These are phyloP conservation scores for Galleria mellonella DNA, from an alignment of 1,140 invertebrate species.

Conservation along the genomic window DNA sequence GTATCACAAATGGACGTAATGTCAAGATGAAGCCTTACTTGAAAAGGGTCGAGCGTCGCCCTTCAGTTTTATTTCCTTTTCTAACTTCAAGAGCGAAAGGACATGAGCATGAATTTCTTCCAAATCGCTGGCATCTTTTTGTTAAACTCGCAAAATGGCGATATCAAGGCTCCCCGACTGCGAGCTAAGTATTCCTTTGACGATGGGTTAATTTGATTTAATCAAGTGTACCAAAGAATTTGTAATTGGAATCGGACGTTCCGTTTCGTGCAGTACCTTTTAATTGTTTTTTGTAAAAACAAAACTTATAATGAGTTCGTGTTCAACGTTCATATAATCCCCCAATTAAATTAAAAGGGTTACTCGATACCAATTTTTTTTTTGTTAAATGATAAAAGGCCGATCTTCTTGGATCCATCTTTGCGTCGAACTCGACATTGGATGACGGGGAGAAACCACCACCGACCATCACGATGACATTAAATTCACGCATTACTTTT, in stretches of 20 bases:
- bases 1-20: slow-evolving; percentile 2
- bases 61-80: slow-evolving; percentile 7
- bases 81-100: slow-evolving; percentile 10
- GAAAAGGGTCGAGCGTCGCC: slow-evolving; percentile 6
- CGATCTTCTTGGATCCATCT: too few species aligned
- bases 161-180: background rate
- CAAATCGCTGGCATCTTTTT: slow-evolving; percentile 13
- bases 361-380: too few species aligned
- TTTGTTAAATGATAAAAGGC: too few species aligned
- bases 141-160: slow-evolving; percentile 3
- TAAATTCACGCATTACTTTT: too few species aligned
- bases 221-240: slow-evolving; percentile 2
- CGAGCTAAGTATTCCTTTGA: slow-evolving; percentile 3
- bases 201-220: slow-evolving; percentile 5
- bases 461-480: too few species aligned
- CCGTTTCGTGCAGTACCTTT: too few species aligned
- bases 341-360: too few species aligned
- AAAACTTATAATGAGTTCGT: too few species aligned
- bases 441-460: too few species aligned
- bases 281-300: too few species aligned
- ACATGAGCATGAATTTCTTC: slow-evolving; percentile 12
- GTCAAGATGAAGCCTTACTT: background rate
- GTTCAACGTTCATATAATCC: background rate
- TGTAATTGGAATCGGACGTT: background rate
- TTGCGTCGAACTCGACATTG: too few species aligned